Conservation (phyloP, 2,113 vertebrate genomes). For the Lampris megalopsis region DNA sequence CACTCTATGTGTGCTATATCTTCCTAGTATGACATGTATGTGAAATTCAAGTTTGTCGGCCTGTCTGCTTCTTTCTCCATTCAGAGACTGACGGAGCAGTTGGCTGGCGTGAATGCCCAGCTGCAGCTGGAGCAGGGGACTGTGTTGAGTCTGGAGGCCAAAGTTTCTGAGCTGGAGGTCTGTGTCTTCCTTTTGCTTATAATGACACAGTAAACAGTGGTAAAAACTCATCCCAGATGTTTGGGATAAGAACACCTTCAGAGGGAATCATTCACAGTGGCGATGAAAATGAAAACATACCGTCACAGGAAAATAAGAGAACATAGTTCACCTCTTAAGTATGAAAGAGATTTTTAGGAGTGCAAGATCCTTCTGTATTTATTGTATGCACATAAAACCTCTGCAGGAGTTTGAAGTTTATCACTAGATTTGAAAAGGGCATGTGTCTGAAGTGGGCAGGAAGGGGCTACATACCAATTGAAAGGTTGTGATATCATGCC, state of each 20-base stretch:
- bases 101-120: slow-evolving; percentile 75
- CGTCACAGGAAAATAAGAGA: neutral
- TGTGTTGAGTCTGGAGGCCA: slow-evolving; percentile 72
- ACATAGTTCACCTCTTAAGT: too few species aligned
- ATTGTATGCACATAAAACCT: neutral
- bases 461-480: neutral
- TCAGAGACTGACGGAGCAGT: slow-evolving; percentile 85
- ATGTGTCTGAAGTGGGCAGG: neutral
- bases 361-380: neutral
- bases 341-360: neutral
- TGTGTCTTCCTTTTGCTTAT: slow-evolving; percentile 42
- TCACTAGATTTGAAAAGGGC: neutral
- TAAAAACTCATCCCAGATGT: neutral
- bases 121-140: slow-evolving; percentile 80
- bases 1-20: too few species aligned
- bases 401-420: neutral
- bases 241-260: neutral
- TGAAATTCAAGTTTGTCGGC: neutral
- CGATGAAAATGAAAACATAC: slow-evolving; percentile 10
- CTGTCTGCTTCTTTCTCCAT: slow-evolving; percentile 5
- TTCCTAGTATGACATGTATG: too few species aligned
- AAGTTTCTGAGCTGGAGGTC: slow-evolving; percentile 86
- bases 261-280: neutral
- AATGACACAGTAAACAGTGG: neutral
- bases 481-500: neutral